Evolutionary conservation across 2,113 vertebrate species (phyloP), one percentile per base, ranked within the genome.

Genomic region (Oreocharis arfaki): DNA sequence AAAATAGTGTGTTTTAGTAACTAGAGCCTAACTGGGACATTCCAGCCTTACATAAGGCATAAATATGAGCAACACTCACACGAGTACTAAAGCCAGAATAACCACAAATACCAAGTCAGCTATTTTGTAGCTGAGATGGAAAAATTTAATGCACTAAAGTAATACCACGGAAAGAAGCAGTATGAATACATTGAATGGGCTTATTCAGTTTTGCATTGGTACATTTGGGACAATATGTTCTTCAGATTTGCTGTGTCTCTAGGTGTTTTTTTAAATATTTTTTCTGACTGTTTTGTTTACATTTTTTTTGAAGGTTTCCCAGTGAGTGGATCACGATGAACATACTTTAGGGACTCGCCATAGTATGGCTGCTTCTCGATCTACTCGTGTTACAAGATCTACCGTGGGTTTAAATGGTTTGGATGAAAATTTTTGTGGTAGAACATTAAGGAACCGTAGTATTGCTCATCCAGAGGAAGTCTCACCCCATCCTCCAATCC

Each of bases 361-460:
- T 99, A 99, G 99, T 98, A 99, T 99, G 99, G 99, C 99, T 99
- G 98, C 99, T 98, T 99, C 99, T 98, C 99, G 99, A 98, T 99
- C 99, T 98, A 99, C 99, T 97, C 99, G 99, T 92, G 99, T 99
- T 98, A 99, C 99, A 99, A 99, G 99, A 99, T 99, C 99, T 98
- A 99, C 99, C 98, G 99, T 99, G 97, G 99, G 99, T 97, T 98
- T 99, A 98, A 99, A 99, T 98, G 99, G 99, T 98, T 98, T 99
- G 98, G 99, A 99, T 97, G 99, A 99, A 98, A 99, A 99, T 97
- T 99, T 99, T 96, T 99, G 99, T 98, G 99, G 99, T 94, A 98
- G 99, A 98, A 99, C 99, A 80, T 98, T 99, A 98, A 99, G 99
- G 98, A 99, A 99, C 97, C 99, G 99, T 97, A 99, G 99, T 97